These are phyloP conservation scores for Odontophorus gujanensis DNA, from an alignment of 2,113 vertebrate genomes.

Conservation along the genomic window DNA sequence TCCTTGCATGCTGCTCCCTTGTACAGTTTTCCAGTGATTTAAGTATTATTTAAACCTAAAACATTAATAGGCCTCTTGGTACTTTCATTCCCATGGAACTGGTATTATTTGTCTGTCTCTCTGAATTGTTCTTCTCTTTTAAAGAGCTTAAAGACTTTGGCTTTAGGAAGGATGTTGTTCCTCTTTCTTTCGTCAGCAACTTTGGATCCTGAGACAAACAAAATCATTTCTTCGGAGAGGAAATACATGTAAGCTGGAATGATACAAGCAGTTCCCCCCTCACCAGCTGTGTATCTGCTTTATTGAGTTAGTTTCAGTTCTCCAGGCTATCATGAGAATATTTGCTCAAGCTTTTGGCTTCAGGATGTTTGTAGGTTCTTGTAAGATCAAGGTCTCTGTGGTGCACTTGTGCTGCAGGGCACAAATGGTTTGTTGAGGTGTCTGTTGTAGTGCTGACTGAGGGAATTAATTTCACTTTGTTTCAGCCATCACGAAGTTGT, in stretches of 20 bases:
- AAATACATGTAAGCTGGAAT: neutral
- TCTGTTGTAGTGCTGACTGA: neutral
- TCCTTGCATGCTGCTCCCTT: neutral
- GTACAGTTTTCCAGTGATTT: neutral
- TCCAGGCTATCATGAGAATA: neutral
- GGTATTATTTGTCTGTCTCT: neutral
- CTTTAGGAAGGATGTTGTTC: neutral
- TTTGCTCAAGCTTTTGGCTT: neutral
- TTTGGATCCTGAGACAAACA: neutral
- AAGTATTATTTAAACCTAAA: neutral
- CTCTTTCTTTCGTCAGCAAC: neutral
- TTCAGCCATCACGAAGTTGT: neutral
- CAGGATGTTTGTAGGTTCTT: neutral
- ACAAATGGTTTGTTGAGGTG: neutral
- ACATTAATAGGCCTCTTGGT: neutral
- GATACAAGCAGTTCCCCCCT: neutral
- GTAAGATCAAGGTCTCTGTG: neutral
- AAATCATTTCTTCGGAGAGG: neutral
- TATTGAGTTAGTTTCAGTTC: neutral
- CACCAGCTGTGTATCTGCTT: neutral
- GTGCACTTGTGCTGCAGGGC: rapidly evolving
- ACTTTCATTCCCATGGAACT: neutral
- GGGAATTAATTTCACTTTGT: neutral
- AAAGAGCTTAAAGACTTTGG: neutral
- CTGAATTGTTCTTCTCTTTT: neutral